These are phyloP conservation scores for Eilema griseolum DNA, from an alignment of 2,888 invertebrate genomes.

Conservation along the genomic window DNA sequence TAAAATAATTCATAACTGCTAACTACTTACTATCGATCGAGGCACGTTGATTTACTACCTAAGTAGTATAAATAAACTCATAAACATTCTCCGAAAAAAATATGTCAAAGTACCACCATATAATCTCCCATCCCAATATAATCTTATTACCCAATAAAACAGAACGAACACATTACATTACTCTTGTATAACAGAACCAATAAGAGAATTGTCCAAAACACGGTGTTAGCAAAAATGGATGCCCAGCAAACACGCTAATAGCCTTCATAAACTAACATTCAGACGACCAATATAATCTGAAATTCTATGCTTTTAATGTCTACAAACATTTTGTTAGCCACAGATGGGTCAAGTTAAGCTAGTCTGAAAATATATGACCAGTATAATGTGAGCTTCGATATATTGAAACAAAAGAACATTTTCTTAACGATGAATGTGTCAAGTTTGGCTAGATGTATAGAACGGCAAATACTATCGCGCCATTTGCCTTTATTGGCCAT, in stretches of 20 bases:
- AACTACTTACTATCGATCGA: neutral
- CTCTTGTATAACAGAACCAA: conserved; percentile 47
- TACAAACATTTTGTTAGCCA: conserved; percentile 21
- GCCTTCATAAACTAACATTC: conserved; percentile 68
- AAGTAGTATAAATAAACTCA: neutral
- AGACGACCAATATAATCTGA: conserved; percentile 56
- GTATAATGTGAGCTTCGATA: conserved; percentile 17
- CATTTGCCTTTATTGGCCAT: conserved; percentile 82
- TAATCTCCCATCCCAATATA: conserved; percentile 35
- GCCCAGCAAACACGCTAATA: conserved; percentile 76
- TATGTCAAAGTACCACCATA: conserved; percentile 23
- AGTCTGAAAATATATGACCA: conserved; percentile 16
- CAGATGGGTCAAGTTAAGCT: conserved; percentile 22
- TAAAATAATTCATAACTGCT: neutral
- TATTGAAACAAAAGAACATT: conserved; percentile 25
- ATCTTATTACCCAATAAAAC: conserved; percentile 40
- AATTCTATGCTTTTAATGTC: conserved; percentile 26
- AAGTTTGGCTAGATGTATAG: conserved; percentile 60
- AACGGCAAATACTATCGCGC: conserved; percentile 69
- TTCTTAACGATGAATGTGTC: conserved; percentile 48
- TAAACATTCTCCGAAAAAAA: conserved; percentile 10
- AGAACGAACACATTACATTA: conserved; percentile 31
- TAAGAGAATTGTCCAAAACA: conserved; percentile 61
- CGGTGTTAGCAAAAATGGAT: conserved; percentile 68
- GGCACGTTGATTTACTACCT: neutral